Evolutionary conservation across 2,797 vertebrate species (phyloP).

Genomic region (Esox lucius): DNA sequence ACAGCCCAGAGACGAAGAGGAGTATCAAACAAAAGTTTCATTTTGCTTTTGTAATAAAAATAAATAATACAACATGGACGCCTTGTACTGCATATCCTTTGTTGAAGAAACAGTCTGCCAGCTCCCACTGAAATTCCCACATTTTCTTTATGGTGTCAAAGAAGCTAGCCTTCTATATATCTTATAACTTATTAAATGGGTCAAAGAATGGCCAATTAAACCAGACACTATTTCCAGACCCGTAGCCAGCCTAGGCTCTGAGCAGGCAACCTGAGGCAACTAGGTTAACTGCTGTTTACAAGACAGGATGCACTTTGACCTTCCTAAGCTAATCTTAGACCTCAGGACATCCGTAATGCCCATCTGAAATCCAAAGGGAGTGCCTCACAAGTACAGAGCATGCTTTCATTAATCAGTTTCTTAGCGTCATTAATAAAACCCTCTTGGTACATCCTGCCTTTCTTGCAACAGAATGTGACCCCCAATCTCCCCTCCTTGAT

Average conservation of each 20-base stretch:
- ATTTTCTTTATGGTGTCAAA: conserved; percentile 15
- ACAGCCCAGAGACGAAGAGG: conserved; percentile 60
- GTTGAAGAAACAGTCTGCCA: conserved; percentile 47
- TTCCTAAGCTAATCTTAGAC: conserved; percentile 64
- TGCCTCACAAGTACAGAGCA: conserved; percentile 13
- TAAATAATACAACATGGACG: conserved; percentile 29
- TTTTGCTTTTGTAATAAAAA: conserved; percentile 59
- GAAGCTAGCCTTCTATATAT: neutral
- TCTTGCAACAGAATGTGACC: neutral
- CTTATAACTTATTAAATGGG: neutral
- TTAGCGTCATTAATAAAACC: neutral
- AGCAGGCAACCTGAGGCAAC: conserved; percentile 33
- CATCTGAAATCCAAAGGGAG: conserved; percentile 30
- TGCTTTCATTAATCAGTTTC: neutral
- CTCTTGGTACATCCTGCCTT: neutral
- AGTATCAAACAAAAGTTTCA: conserved; percentile 64
- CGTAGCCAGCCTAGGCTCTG: conserved; percentile 12
- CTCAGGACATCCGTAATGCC: conserved; percentile 27
- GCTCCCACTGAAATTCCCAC: conserved; percentile 68
- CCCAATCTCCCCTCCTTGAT: neutral
- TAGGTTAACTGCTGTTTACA: conserved; percentile 62
- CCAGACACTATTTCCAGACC: neutral
- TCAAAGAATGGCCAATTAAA: conserved; percentile 1
- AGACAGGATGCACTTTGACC: conserved; percentile 34
- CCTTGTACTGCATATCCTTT: conserved; percentile 61